A percentile compares a stretch with the other conserved stretches of the same genome.
phyloP scores from a whole-genome alignment of 2,113 vertebrate species.

The Suricata suricatta region DNA sequence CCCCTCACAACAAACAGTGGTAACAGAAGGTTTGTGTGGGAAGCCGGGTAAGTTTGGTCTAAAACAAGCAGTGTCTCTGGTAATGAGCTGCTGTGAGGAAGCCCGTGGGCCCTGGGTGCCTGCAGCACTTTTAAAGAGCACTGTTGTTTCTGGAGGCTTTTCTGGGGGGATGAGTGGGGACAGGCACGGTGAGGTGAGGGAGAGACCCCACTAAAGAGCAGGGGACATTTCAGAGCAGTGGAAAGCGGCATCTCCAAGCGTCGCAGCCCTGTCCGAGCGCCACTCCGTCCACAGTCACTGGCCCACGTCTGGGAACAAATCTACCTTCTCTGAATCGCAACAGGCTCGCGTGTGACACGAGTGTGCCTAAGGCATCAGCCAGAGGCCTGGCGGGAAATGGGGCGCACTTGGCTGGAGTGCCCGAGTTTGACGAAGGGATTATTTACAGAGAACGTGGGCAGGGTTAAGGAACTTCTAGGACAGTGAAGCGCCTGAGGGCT shows the following conservation, averaged over 20 bases:
- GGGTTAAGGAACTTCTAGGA: background rate
- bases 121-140: slow-evolving; percentile 45
- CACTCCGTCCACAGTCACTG: background rate
- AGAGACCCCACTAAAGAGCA: background rate
- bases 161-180: too few relatives aligned
- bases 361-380: background rate
- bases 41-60: slow-evolving; percentile 76
- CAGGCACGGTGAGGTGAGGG: background rate
- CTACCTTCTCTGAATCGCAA: background rate
- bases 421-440: background rate
- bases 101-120: slow-evolving; percentile 22
- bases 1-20: slow-evolving; percentile 75
- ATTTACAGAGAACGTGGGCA: background rate
- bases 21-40: slow-evolving; percentile 81
- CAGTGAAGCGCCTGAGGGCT: background rate
- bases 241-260: rapidly evolving
- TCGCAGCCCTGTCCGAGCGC: background rate
- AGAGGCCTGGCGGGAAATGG: background rate
- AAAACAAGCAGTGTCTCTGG: slow-evolving; percentile 81
- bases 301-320: background rate
- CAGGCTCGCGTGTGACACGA: background rate
- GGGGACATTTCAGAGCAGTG: background rate
- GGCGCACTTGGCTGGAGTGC: background rate
- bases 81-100: slow-evolving; percentile 79
- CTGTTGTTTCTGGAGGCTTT: background rate